phyloP scores from a whole-genome alignment of 1,140 invertebrate genomes.

The Vanessa tameamea region DNA sequence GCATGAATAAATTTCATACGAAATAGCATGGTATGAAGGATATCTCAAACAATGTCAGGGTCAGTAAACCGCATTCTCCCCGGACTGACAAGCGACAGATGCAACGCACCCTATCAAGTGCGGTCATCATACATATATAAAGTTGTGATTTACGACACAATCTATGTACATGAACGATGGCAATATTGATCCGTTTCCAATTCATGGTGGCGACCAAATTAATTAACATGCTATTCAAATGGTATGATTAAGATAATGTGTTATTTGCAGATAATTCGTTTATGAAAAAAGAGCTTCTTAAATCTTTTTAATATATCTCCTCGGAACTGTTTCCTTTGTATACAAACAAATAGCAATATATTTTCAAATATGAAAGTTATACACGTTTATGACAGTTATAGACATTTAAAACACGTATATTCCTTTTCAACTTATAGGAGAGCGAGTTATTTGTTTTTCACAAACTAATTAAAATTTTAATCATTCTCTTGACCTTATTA shows the following conservation, averaged over 20 bases:
- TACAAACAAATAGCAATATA: too few relatives aligned
- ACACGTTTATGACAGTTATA: too few relatives aligned
- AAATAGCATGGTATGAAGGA: background rate
- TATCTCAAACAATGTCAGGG: constrained; percentile 16
- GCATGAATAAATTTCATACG: background rate
- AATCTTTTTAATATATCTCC: too few relatives aligned
- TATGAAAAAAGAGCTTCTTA: too few relatives aligned
- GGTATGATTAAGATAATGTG: background rate
- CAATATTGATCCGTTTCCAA: background rate
- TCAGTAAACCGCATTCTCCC: constrained; percentile 13
- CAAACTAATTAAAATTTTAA: too few relatives aligned
- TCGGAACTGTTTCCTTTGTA: too few relatives aligned
- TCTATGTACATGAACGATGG: background rate
- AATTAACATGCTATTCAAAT: background rate
- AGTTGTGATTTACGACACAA: constrained; percentile 4
- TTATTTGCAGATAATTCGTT: too few relatives aligned
- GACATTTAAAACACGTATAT: too few relatives aligned
- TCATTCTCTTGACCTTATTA: too few relatives aligned
- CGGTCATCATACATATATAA: constrained; percentile 13
- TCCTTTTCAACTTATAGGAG: too few relatives aligned
- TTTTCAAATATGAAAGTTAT: too few relatives aligned
- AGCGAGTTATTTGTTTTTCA: too few relatives aligned
- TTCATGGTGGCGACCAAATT: background rate
- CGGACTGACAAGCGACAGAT: constrained; percentile 7
- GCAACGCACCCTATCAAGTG: constrained; percentile 10